Percentiles rank a stretch among this genome's conserved stretches.
phyloP scores from a whole-genome alignment of 2,113 vertebrate genomes.

The Barbus barbus region DNA sequence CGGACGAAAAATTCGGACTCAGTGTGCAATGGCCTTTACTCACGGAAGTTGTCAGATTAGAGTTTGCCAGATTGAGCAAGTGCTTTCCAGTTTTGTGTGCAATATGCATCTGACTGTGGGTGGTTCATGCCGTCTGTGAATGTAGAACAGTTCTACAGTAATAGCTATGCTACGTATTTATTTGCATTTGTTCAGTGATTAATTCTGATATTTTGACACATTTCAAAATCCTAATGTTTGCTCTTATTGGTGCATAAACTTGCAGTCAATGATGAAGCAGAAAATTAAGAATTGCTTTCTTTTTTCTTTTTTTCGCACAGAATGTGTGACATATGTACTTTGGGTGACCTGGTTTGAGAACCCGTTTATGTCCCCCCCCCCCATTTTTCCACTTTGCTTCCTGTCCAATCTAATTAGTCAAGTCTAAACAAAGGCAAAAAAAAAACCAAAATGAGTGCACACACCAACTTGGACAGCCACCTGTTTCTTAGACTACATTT shows the following conservation, averaged over 20 bases:
- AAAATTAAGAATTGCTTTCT: not conserved
- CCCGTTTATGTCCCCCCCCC: not conserved
- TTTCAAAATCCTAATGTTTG: not conserved
- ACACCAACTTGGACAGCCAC: not conserved
- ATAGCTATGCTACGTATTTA: not conserved
- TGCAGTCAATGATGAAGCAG: not conserved
- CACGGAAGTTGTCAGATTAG: not conserved
- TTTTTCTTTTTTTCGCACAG: not conserved
- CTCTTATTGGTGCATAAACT: not conserved
- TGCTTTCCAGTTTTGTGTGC: conserved; percentile 6
- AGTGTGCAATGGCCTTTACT: no score
- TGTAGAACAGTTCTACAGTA: not conserved
- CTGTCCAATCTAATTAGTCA: not conserved
- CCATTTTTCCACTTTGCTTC: not conserved
- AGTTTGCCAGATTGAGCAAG: conserved; percentile 10
- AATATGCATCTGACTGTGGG: not conserved
- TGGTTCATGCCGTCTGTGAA: not conserved
- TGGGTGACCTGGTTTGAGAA: not conserved
- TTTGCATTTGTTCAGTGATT: not conserved
- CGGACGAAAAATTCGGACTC: no score
- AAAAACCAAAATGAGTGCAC: not conserved
- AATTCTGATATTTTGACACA: not conserved
- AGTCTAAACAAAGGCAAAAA: not conserved
- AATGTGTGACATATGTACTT: not conserved
- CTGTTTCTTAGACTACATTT: not conserved